phyloP scores from a whole-genome alignment of 2,888 invertebrate genomes.

The Ochropacha duplaris region DNA sequence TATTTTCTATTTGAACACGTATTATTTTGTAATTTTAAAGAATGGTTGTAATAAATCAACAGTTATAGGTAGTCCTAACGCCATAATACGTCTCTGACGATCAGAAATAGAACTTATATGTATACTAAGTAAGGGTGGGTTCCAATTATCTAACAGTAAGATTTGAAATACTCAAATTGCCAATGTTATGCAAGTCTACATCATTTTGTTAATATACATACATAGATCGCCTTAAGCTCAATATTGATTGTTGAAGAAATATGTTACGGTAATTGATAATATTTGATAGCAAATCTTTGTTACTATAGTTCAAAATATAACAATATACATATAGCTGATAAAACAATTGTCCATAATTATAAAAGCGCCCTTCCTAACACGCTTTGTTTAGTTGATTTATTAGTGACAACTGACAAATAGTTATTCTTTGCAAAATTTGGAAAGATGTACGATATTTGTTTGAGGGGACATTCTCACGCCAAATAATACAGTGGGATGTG shows the following conservation, averaged over 20 bases:
- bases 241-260: not conserved
- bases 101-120: not conserved
- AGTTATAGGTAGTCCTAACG: not conserved
- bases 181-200: not conserved
- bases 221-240: not conserved
- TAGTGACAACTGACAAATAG: not conserved
- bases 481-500: too few species aligned
- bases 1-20: slow-evolving; percentile 24
- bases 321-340: not conserved
- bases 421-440: not conserved
- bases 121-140: not conserved
- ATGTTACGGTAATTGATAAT: not conserved
- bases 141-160: not conserved
- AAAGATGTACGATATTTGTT: too few species aligned
- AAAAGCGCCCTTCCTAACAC: not conserved
- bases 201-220: not conserved
- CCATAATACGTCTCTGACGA: not conserved
- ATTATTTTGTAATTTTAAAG: not conserved
- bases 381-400: not conserved
- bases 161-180: not conserved
- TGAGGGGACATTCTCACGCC: too few species aligned
- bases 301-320: not conserved
- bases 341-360: not conserved
- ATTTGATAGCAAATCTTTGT: not conserved
- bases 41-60: not conserved